Evolutionary conservation across 2,113 vertebrate species (phyloP).

Genomic region (Todiramphus chloris): DNA sequence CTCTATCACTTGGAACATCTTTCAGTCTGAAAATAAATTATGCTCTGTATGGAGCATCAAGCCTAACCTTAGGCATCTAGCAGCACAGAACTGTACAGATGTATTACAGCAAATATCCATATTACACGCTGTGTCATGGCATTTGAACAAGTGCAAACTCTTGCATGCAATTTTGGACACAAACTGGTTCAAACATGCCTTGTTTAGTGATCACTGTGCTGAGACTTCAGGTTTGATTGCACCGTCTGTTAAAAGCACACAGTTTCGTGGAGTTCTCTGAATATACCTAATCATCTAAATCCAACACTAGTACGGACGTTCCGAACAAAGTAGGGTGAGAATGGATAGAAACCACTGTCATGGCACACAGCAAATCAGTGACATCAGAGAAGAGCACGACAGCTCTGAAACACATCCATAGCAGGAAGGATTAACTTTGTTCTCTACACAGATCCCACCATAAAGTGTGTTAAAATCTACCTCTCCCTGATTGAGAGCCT

Average conservation of each 20-base stretch:
- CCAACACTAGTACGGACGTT: background rate
- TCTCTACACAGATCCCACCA: background rate
- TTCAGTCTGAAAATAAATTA: constrained; percentile 15
- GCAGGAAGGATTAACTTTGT: background rate
- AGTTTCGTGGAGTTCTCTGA: background rate
- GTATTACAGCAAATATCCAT: constrained; percentile 35
- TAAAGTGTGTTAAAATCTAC: constrained; percentile 6
- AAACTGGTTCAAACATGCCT: constrained; percentile 1
- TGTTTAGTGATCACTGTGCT: constrained; percentile 15
- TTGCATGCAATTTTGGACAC: background rate
- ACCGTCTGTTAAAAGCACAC: background rate
- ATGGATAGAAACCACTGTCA: background rate
- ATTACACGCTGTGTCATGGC: constrained; percentile 21
- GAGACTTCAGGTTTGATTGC: background rate
- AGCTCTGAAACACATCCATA: background rate
- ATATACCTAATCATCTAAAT: background rate
- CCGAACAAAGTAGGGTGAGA: background rate
- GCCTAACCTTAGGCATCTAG: constrained; percentile 15
- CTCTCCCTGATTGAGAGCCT: constrained; percentile 11
- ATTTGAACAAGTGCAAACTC: background rate
- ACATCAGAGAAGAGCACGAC: background rate
- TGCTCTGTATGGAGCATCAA: background rate
- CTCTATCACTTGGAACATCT: background rate
- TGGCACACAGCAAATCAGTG: background rate
- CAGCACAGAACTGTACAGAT: constrained; percentile 26